phyloP scores from a whole-genome alignment of 2,113 vertebrate genomes.

The Callorhinus ursinus region DNA sequence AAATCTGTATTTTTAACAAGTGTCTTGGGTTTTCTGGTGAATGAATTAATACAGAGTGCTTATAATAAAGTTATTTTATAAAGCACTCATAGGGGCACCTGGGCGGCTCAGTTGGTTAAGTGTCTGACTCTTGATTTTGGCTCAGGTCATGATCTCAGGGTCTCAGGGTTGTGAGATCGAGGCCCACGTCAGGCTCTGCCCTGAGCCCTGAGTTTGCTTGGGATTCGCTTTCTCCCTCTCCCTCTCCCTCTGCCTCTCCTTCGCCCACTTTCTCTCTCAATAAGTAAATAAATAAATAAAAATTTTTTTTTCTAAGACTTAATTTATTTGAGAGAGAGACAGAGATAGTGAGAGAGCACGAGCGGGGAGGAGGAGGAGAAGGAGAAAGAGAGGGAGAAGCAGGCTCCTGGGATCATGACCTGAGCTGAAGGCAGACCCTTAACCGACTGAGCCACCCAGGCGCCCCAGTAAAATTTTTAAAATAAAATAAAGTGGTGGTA shows the following conservation, averaged over 20 bases:
- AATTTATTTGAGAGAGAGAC: too few relatives aligned
- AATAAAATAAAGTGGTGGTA: not conserved
- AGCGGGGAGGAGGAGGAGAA: too few relatives aligned
- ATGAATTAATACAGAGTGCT: not conserved
- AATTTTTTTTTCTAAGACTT: not conserved
- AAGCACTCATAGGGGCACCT: not conserved
- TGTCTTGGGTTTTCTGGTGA: not conserved
- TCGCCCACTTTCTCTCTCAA: not conserved
- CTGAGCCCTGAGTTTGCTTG: not conserved
- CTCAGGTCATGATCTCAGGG: not conserved
- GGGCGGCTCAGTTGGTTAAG: not conserved
- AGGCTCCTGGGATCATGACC: too few relatives aligned
- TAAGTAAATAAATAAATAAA: not conserved
- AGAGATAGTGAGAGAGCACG: too few relatives aligned
- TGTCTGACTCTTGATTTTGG: not conserved
- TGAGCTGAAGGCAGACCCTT: not conserved
- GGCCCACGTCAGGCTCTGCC: not conserved
- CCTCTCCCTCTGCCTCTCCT: not conserved
- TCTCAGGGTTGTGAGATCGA: not conserved
- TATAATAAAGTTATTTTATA: not conserved
- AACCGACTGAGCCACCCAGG: not conserved
- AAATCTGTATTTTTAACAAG: conserved; percentile 22
- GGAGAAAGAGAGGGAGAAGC: too few relatives aligned
- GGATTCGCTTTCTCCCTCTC: not conserved
- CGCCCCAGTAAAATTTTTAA: not conserved